Evolutionary conservation across 2,113 vertebrate genomes (phyloP), one percentile per base, ranked within the genome.

Genomic region (Labeo catla): DNA sequence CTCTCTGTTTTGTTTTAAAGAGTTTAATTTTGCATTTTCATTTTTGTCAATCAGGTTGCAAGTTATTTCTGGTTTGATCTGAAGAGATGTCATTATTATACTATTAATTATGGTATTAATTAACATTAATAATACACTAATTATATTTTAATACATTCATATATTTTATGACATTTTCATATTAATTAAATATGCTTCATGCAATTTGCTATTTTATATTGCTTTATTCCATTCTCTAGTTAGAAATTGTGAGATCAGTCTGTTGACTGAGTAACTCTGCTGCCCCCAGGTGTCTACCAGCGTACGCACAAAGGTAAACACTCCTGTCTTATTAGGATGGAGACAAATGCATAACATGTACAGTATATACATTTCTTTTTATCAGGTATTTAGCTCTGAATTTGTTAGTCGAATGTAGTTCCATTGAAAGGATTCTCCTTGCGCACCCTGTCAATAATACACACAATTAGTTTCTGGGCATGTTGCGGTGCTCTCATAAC

Each of bases 251-350:
- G 7, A 2, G 54, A 61, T 10, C 0, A 72, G 10, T 45, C 2
- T 2, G 4, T 72, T 21, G 19, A 11, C 4, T 10, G 8, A 21
- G 39, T 70, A 54, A 85, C 83, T 87, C 45, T 89, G 50, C 59
- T 84, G 88, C 86, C 86, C 85, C 72, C 88, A 76, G 72, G 82
- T 72, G 88, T 59, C 57, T 54, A 39, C 6, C 8, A 39, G 19
- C 76, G 36, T 3, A 2, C 28, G 50, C 39, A 45, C 59, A 43
- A 3, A 43, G 11, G 15, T 3, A 50, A 8, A 68, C 4, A 68
- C 0, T 4, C 34, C 15, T 73, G 39, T 39, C 16, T 21, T 72
- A 19, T 11, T n/a, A 63, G 1, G 9, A 57, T 57, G 2, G 0
- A 39, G 4, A 57, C 8, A 78, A 19, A 8, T 52, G 13, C 8